phyloP scores from a whole-genome alignment of 2,888 invertebrate genomes.

The Meganola albula region DNA sequence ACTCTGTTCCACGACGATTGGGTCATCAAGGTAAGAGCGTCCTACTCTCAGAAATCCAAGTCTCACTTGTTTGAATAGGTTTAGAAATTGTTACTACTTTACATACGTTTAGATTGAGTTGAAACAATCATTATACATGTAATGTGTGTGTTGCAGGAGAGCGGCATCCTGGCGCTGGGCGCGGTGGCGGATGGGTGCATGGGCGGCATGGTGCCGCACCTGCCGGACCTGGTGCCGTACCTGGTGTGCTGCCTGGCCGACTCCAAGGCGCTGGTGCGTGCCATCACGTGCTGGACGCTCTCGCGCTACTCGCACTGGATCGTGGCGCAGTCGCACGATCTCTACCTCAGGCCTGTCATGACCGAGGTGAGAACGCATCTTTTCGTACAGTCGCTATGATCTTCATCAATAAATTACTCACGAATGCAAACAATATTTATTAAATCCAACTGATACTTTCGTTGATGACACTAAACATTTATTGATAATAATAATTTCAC shows the following conservation, averaged over 20 bases:
- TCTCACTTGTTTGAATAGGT: no score
- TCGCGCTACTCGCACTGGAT: slow-evolving; percentile 99
- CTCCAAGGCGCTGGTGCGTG: slow-evolving; percentile 96
- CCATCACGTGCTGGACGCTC: slow-evolving; percentile 99
- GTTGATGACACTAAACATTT: no score
- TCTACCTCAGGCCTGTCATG: slow-evolving; percentile 96
- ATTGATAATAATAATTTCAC: no score
- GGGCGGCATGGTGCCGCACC: slow-evolving; percentile 97
- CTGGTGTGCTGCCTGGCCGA: slow-evolving; percentile 94
- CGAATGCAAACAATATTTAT: no score
- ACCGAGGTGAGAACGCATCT: slow-evolving; percentile 88
- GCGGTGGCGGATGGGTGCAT: slow-evolving; percentile 96
- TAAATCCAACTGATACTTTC: no score
- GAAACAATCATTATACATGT: background rate
- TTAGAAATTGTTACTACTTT: background rate
- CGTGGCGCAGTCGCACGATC: slow-evolving; percentile 95
- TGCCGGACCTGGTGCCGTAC: slow-evolving; percentile 97
- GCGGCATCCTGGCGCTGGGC: slow-evolving; percentile 94
- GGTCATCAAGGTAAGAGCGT: slow-evolving; percentile 97
- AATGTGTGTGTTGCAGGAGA: slow-evolving; percentile 75
- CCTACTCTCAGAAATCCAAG: no score
- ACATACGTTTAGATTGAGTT: background rate
- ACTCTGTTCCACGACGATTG: slow-evolving; percentile 96
- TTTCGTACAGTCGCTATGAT: no score
- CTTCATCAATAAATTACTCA: no score